Conservation (phyloP, 2,888 invertebrate genomes). For the Eulithis testata region DNA sequence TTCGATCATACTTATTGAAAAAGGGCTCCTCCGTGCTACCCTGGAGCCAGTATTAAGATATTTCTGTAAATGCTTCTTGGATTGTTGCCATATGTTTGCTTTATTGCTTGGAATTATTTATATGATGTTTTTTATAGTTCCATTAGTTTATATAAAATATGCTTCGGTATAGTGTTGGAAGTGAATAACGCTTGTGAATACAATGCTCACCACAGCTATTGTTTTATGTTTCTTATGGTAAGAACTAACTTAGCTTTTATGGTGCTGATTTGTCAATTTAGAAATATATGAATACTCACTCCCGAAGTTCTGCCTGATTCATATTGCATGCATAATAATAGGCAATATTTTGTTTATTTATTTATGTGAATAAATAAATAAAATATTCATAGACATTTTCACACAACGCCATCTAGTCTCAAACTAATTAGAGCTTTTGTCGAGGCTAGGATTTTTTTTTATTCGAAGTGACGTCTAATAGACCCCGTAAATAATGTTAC, state of each 20-base stretch:
- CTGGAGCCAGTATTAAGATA: conserved; percentile 53
- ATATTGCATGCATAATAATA: too few species aligned
- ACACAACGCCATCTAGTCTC: too few species aligned
- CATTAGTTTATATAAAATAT: conserved; percentile 37
- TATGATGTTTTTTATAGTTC: conserved; percentile 38
- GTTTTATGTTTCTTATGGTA: conserved; percentile 20
- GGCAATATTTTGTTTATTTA: too few species aligned
- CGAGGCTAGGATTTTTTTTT: too few species aligned
- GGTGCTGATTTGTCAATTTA: conserved; percentile 7
- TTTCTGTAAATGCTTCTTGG: conserved; percentile 59
- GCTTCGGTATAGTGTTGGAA: conserved; percentile 31
- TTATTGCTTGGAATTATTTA: conserved; percentile 59
- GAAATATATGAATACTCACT: background rate
- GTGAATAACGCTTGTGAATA: conserved; percentile 37
- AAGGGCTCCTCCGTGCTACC: conserved; percentile 53
- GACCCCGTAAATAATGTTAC: too few species aligned
- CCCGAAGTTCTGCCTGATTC: too few species aligned
- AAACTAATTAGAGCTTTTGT: too few species aligned
- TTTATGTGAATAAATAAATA: too few species aligned
- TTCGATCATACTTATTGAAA: conserved; percentile 77
- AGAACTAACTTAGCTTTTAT: conserved; percentile 5
- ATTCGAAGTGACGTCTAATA: too few species aligned
- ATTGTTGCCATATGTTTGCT: conserved; percentile 58
- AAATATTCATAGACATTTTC: too few species aligned
- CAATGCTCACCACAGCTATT: conserved; percentile 32